Evolutionary conservation across 2,888 invertebrate species (phyloP), one percentile per base, ranked within the genome.

Genomic region (Rhingia campestris): DNA sequence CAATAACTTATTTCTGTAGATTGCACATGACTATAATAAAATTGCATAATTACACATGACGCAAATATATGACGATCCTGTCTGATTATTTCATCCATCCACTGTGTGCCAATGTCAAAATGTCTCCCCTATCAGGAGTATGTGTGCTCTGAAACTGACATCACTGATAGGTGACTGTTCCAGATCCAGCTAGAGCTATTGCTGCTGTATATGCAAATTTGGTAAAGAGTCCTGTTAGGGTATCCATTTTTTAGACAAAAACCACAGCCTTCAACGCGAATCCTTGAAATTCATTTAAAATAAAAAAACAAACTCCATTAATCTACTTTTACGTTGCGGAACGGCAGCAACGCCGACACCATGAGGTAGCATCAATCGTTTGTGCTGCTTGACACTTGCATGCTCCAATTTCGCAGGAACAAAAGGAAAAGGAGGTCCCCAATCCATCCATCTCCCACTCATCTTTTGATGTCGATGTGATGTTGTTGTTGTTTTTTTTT

Each of bases 401-500:
- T 77, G 76, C 69, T 70, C 76, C 76, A 77, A 63, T 70, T 77
- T 63, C 49, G n/a, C n/a, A 14, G 45, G 9, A 53, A 69, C 33
- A 63, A 47, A 14, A 41, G 6, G 22, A 30, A 53, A 41, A 35
- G 47, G 33, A 30, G 51, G 35, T 58, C 7, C 14, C 33, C 14
- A 77, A 56, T 54, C 39, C 59, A 70, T 77, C 67, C 67, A 61
- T 67, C 61, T 54, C 37, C 39, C 45, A 33, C 33, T 54, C 43
- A 53, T 69, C 61, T 67, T 53, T 61, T 47, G 61, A 53, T 61
- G 64, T 67, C 0, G 7, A 45, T 56, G 22, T 47, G 6, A n/a
- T 59, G n/a, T 4, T 30, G 6, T 32, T 41, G n/a, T 51, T 12
- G 32, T 12, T 6, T 12, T 6, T 22, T 22, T 22, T 22, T 22